A percentile compares a stretch with the other conserved stretches of the same genome.
Conservation (phyloP, 2,888 invertebrate genomes). For the Habrosyne pyritoides region DNA sequence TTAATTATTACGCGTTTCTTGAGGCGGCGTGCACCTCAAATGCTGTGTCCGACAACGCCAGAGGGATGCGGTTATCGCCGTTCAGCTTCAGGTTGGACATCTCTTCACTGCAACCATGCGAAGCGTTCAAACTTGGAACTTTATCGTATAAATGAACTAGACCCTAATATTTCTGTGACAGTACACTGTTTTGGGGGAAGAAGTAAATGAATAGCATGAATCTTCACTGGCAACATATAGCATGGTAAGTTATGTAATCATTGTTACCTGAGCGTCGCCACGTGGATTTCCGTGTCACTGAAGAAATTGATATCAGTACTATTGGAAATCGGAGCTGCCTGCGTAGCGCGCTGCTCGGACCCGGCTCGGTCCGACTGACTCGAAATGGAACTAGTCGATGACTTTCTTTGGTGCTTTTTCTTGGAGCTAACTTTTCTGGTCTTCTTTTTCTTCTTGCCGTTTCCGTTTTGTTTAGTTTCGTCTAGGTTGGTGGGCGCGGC, state of each 20-base stretch:
- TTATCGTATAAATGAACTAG: background rate
- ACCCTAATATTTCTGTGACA: background rate
- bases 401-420: conserved; percentile 91
- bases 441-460: conserved; percentile 88
- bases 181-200: background rate
- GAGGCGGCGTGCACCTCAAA: conserved; percentile 81
- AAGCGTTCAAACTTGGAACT: conserved; percentile 33
- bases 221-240: background rate
- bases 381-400: conserved; percentile 82
- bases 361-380: conserved; percentile 81
- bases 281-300: conserved; percentile 95
- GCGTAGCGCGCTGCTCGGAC: conserved; percentile 67
- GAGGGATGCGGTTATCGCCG: conserved; percentile 78
- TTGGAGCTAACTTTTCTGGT: conserved; percentile 91
- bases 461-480: conserved; percentile 81
- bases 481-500: conserved; percentile 63
- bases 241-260: background rate
- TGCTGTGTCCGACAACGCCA: conserved; percentile 80
- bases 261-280: conserved; percentile 82
- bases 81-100: conserved; percentile 80
- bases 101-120: conserved; percentile 77
- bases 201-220: background rate
- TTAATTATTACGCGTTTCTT: conserved; percentile 76
- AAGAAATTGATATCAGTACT: conserved; percentile 87
- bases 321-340: conserved; percentile 63